Percentiles rank a stretch among this genome's conserved stretches.
phyloP scores from a whole-genome alignment of 2,797 vertebrate genomes.

The Hypotaenidia philippensis region DNA sequence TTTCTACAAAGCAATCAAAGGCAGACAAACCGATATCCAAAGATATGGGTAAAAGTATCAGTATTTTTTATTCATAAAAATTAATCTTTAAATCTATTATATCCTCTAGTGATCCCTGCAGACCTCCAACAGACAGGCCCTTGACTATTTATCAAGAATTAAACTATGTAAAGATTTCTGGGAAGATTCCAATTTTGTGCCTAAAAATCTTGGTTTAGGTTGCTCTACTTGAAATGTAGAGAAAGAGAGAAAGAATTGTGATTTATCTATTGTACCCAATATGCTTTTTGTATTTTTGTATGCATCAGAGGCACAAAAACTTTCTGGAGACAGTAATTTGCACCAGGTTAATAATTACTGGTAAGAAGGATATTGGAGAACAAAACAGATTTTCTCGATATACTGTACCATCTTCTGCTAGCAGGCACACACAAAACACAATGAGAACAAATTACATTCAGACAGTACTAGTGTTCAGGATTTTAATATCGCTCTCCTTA shows the following conservation, averaged over 20 bases:
- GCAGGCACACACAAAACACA: slow-evolving; percentile 39
- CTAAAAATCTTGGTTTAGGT: not conserved
- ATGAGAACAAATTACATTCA: slow-evolving; percentile 55
- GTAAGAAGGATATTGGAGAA: not conserved
- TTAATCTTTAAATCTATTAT: not conserved
- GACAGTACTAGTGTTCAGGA: not conserved
- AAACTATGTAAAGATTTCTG: not conserved
- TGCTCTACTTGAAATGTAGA: not conserved
- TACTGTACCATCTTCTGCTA: not conserved
- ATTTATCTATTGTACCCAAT: not conserved
- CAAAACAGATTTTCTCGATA: not conserved
- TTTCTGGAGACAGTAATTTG: not conserved
- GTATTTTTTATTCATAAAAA: not conserved
- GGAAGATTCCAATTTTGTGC: not conserved
- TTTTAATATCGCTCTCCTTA: slow-evolving; percentile 54
- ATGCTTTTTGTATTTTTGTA: not conserved
- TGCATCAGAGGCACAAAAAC: not conserved
- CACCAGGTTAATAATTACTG: not conserved
- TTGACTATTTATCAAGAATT: not conserved
- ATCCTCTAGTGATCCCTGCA: not conserved
- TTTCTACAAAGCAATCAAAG: not conserved
- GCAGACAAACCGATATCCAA: not conserved
- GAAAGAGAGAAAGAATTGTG: not conserved
- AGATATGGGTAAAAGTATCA: not conserved
- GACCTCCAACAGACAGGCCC: not conserved